Percentiles rank a stretch among this genome's conserved stretches.
phyloP scores from a whole-genome alignment of 2,113 vertebrate genomes.

The Aythya baeri region DNA sequence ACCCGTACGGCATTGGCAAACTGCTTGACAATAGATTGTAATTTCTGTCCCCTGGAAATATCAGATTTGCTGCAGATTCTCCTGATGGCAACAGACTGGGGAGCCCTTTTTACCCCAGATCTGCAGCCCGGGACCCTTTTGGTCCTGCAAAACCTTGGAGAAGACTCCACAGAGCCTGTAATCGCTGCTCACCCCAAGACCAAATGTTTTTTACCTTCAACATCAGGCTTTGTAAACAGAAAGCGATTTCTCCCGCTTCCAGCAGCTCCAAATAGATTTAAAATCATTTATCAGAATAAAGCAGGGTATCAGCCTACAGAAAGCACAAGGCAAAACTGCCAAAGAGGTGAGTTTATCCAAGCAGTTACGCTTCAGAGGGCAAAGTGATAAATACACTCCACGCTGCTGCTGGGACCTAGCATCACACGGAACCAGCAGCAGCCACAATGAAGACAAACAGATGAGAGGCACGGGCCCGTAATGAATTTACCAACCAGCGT shows the following conservation, averaged over 20 bases:
- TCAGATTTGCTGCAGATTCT: neutral
- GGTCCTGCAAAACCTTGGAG: neutral
- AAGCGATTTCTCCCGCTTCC: neutral
- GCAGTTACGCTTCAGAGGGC: constrained; percentile 30
- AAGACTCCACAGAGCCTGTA: neutral
- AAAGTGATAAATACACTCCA: constrained; percentile 31
- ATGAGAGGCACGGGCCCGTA: neutral
- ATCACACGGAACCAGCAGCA: constrained; percentile 11
- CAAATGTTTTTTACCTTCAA: neutral
- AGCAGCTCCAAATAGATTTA: constrained; percentile 16
- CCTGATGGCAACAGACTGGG: neutral
- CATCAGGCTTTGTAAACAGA: neutral
- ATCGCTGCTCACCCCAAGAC: neutral
- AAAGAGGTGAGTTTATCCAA: constrained; percentile 23
- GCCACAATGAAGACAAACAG: constrained; percentile 39
- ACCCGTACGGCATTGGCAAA: neutral
- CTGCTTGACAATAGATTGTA: neutral
- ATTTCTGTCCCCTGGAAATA: neutral
- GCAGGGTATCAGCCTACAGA: neutral
- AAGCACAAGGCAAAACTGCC: neutral
- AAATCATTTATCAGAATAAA: constrained; percentile 45
- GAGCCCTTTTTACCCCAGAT: neutral
- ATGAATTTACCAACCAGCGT: constrained; percentile 2
- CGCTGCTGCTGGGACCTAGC: constrained; percentile 14
- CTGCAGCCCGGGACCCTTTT: neutral